phyloP scores from a whole-genome alignment of 2,113 vertebrate genomes.

The Carettochelys insculpta region DNA sequence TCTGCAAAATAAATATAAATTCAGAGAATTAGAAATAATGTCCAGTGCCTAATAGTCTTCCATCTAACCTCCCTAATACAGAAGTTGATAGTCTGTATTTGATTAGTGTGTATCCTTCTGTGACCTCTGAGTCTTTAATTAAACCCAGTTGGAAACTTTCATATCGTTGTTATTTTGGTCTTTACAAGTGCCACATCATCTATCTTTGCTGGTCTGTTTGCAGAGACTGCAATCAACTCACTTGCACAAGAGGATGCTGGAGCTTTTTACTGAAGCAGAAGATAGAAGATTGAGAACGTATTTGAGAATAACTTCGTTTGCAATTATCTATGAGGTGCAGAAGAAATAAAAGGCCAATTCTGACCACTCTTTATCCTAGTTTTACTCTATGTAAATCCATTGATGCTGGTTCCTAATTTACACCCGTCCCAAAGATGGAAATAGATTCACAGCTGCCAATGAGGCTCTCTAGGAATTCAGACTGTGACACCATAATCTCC shows the following conservation, averaged over 20 bases:
- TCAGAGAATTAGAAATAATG: conserved; percentile 1
- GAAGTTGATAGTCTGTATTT: neutral
- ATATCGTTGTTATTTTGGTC: neutral
- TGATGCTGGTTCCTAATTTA: neutral
- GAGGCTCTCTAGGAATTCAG: neutral
- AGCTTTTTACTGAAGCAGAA: neutral
- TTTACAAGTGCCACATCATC: neutral
- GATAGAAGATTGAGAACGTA: neutral
- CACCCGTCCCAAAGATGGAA: neutral
- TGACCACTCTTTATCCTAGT: neutral
- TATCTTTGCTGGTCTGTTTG: neutral
- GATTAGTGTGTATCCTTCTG: neutral
- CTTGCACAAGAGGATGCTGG: neutral
- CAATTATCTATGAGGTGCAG: neutral
- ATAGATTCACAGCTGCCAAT: too few relatives aligned
- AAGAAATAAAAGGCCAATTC: neutral
- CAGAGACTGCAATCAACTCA: neutral
- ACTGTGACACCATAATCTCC: neutral
- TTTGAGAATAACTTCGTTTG: neutral
- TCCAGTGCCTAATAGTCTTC: neutral
- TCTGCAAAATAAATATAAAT: neutral
- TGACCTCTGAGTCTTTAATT: neutral
- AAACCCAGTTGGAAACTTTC: neutral
- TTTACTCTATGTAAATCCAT: neutral
- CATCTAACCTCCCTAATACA: neutral